Conservation (phyloP, 2,888 invertebrate species). For the Schrankia costaestrigalis region DNA sequence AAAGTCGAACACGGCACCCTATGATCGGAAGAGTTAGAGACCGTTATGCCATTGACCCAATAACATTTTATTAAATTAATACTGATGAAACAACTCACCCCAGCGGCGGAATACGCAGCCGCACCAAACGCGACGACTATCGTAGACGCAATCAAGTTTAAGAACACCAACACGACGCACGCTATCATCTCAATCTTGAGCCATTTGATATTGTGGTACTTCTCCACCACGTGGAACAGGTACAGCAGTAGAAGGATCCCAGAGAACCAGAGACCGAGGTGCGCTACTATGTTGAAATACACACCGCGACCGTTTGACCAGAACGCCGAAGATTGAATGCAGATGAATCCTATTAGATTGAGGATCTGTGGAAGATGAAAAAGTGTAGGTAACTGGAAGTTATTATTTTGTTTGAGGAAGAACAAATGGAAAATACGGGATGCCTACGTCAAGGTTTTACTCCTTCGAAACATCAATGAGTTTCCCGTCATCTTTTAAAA, state of each 20-base stretch:
- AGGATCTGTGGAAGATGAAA: conserved; percentile 71
- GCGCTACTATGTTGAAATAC: conserved; percentile 88
- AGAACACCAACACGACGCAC: conserved; percentile 84
- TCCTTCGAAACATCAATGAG: no score
- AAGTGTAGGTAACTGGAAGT: no score
- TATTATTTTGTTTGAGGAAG: no score
- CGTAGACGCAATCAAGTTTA: conserved; percentile 88
- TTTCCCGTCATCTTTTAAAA: background rate
- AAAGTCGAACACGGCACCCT: no score
- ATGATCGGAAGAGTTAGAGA: background rate
- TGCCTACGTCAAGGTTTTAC: no score
- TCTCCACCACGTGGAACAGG: conserved; percentile 91
- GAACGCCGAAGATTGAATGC: conserved; percentile 83
- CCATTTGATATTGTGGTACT: conserved; percentile 91
- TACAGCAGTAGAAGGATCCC: conserved; percentile 86
- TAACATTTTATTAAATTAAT: background rate
- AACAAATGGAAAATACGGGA: no score
- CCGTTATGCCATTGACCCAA: background rate
- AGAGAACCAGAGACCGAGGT: conserved; percentile 89
- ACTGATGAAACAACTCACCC: conserved; percentile 82
- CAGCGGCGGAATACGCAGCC: conserved; percentile 85
- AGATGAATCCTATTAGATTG: conserved; percentile 89
- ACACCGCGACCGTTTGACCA: conserved; percentile 83
- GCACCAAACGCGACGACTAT: conserved; percentile 84
- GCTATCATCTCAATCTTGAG: conserved; percentile 89